Conservation (phyloP, 2,797 vertebrate species). For the Fringilla coelebs region DNA sequence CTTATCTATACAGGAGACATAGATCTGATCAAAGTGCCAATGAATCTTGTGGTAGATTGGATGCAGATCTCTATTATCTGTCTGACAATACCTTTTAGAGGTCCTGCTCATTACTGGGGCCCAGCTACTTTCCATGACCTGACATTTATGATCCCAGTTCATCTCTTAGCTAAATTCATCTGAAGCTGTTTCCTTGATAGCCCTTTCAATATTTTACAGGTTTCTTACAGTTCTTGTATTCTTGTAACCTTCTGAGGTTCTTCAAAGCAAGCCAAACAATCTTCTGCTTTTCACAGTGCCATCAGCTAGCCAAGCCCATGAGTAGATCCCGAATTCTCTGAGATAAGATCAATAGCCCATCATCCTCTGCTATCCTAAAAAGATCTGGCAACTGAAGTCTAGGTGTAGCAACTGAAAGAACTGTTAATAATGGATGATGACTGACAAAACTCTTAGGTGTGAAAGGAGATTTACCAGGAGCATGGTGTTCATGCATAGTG, state of each 20-base stretch:
- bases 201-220: background rate
- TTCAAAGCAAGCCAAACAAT: constrained; percentile 43
- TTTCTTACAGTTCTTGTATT: constrained; percentile 8
- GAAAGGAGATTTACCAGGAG: constrained; percentile 42
- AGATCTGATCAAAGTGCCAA: constrained; percentile 34
- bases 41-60: constrained; percentile 41
- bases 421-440: constrained; percentile 44
- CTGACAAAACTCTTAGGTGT: constrained; percentile 57
- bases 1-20: constrained; percentile 23
- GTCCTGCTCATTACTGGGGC: constrained; percentile 38
- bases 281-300: background rate
- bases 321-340: constrained; percentile 3
- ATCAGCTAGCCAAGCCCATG: background rate
- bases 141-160: constrained; percentile 46
- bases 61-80: constrained; percentile 51
- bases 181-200: constrained; percentile 37
- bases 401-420: constrained; percentile 17
- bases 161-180: constrained; percentile 35
- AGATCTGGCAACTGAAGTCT: constrained; percentile 8
- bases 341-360: constrained; percentile 29
- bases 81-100: constrained; percentile 37
- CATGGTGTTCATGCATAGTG: background rate
- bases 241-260: constrained; percentile 11
- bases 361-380: background rate
- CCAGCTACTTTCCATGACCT: constrained; percentile 34